Evolutionary conservation across 30 jellyfish, hydroid and myxozoan genomes (phyloP).

Genomic region (Mastigias papua): DNA sequence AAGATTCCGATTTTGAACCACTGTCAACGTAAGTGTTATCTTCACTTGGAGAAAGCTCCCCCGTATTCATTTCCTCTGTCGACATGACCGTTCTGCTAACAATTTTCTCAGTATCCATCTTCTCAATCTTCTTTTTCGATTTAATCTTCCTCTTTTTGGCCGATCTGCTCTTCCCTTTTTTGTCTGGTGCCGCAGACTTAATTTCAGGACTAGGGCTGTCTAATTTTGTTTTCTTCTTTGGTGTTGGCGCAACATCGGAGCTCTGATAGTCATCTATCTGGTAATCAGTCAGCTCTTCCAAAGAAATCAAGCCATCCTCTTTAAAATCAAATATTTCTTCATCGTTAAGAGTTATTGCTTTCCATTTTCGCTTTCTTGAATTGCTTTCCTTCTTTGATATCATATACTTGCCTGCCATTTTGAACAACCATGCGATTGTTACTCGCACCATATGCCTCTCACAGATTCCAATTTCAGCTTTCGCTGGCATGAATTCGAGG

Average conservation of each 20-base stretch:
- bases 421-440: too few relatives aligned
- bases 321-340: conserved; percentile 25
- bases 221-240: background rate
- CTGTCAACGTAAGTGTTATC: background rate
- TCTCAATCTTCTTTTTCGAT: too few relatives aligned
- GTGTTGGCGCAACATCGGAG: background rate
- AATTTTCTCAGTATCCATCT: too few relatives aligned
- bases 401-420: background rate
- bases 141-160: conserved; percentile 13
- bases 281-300: conserved; percentile 87
- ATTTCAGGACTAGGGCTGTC: too few relatives aligned
- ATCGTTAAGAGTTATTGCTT: conserved; percentile 33
- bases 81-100: too few relatives aligned
- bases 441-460: too few relatives aligned
- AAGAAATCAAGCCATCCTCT: conserved; percentile 74
- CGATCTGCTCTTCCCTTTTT: background rate
- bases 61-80: background rate
- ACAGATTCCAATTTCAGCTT: background rate
- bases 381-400: background rate
- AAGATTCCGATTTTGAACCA: background rate
- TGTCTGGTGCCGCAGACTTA: too few relatives aligned
- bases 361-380: conserved; percentile 68
- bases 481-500: conserved; percentile 20
- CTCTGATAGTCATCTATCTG: conserved; percentile 39
- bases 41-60: background rate